Evolutionary conservation across 2,113 vertebrate species (phyloP).

Genomic region (Nothobranchius kuhntae): DNA sequence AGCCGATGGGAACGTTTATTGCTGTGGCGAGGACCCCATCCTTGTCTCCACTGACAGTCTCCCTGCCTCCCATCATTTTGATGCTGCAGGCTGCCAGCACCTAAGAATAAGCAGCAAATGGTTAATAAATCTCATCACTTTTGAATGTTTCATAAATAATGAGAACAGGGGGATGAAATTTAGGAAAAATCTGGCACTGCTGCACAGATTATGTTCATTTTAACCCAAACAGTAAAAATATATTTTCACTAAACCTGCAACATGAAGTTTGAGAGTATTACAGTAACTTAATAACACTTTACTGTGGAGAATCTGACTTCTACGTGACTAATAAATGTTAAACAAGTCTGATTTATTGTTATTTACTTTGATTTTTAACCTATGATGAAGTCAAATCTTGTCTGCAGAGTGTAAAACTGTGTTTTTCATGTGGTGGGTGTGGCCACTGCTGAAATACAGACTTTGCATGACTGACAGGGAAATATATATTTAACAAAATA

Average conservation of each 20-base stretch:
- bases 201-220: too few relatives aligned
- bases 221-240: too few relatives aligned
- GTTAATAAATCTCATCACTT: neutral
- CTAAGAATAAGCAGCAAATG: slow-evolving; percentile 58
- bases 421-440: slow-evolving; percentile 14
- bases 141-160: neutral
- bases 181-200: neutral
- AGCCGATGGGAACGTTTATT: slow-evolving; percentile 86
- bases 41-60: slow-evolving; percentile 86
- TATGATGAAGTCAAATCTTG: neutral
- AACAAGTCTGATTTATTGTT: neutral
- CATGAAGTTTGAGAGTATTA: too few relatives aligned
- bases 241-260: too few relatives aligned
- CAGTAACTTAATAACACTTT: neutral
- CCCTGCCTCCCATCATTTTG: slow-evolving; percentile 94
- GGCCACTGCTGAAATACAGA: neutral
- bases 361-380: too few relatives aligned
- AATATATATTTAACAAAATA: neutral
- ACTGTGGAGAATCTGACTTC: neutral
- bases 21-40: slow-evolving; percentile 80
- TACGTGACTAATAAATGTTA: neutral
- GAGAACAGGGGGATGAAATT: neutral
- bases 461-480: neutral
- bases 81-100: slow-evolving; percentile 83
- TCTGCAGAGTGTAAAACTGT: neutral